These are phyloP conservation scores for Caerostris darwini DNA, from an alignment of 1,140 invertebrate species.

Conservation along the genomic window DNA sequence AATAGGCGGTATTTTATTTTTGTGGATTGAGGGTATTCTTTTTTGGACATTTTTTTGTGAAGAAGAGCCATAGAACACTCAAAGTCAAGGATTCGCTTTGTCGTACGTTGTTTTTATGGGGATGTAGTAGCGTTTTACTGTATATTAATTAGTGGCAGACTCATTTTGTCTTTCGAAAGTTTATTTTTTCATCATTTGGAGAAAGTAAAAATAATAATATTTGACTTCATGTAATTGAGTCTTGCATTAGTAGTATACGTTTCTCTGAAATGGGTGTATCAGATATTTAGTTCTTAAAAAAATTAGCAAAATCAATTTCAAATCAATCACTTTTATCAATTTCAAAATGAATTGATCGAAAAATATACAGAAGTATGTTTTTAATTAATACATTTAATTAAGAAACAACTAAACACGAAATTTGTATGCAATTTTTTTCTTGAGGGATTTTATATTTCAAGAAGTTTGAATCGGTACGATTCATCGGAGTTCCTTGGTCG, in stretches of 20 bases:
- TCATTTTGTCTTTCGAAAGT: background rate
- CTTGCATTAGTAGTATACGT: background rate
- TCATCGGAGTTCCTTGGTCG: no score
- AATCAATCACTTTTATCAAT: no score
- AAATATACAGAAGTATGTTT: no score
- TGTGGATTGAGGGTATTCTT: conserved; percentile 4
- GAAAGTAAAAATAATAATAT: background rate
- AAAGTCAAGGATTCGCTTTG: conserved; percentile 45
- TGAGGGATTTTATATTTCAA: no score
- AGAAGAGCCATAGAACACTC: background rate
- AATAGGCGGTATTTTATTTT: conserved; percentile 54
- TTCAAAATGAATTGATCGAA: no score
- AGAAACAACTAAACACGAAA: no score
- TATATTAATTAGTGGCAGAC: background rate
- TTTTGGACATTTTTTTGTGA: background rate
- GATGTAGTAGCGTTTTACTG: background rate
- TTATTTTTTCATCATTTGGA: background rate
- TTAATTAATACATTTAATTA: no score
- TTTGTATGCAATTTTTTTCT: no score
- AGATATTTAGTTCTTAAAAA: no score
- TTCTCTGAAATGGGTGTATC: no score
- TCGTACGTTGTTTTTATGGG: background rate
- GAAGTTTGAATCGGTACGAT: no score
- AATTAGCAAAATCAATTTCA: no score
- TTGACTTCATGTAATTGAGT: background rate